phyloP scores from a whole-genome alignment of 2,888 invertebrate genomes.

The Eupithecia insigniata region DNA sequence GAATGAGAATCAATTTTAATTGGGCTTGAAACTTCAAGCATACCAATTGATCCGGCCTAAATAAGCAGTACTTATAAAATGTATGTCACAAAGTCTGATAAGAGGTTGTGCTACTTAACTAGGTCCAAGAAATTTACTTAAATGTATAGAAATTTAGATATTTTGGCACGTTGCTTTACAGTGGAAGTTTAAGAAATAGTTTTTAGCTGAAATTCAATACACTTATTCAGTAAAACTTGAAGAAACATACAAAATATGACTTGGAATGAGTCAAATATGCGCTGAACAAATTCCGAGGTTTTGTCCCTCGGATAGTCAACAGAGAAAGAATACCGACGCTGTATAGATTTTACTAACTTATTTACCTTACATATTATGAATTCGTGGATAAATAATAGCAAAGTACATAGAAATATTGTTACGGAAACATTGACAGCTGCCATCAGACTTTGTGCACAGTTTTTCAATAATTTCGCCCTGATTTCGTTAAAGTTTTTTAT shows the following conservation, averaged over 20 bases:
- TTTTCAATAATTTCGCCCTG: constrained; percentile 47
- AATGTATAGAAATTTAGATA: constrained; percentile 8
- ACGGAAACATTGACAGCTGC: constrained; percentile 45
- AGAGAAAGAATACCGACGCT: neutral
- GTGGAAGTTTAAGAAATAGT: neutral
- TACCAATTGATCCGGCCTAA: constrained; percentile 7
- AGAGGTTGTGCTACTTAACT: constrained; percentile 26
- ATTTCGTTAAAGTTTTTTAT: constrained; percentile 40
- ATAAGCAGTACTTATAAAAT: constrained; percentile 19
- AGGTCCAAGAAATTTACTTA: constrained; percentile 11
- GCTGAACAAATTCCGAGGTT: constrained; percentile 7
- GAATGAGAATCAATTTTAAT: neutral
- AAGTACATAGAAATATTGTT: constrained; percentile 54
- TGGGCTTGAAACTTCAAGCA: neutral
- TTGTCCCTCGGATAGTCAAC: neutral
- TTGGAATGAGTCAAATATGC: neutral
- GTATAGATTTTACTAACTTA: constrained; percentile 9
- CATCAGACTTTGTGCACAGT: constrained; percentile 38
- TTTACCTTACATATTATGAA: constrained; percentile 43
- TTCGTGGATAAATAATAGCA: constrained; percentile 42
- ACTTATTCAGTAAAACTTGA: neutral
- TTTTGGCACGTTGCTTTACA: neutral
- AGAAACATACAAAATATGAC: constrained; percentile 2
- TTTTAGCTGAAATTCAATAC: neutral
- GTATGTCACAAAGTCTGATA: constrained; percentile 43